Conservation (phyloP, 1,140 invertebrate species). For the Drosophila yakuba region DNA sequence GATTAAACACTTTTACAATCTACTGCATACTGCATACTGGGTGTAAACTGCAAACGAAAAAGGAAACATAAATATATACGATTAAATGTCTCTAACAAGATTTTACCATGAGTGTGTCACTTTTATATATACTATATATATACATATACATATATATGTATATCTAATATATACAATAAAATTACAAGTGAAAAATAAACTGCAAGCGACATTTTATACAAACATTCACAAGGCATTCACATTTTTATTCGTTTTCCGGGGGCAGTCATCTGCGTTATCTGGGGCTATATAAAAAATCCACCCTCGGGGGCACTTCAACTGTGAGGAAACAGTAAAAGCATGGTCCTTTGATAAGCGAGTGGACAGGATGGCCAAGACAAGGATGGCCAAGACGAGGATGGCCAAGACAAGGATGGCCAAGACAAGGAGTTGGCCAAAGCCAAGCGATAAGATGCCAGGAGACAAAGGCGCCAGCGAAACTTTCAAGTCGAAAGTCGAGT, state of each 20-base stretch:
- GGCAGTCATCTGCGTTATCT: background rate
- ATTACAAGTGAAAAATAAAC: conserved; percentile 68
- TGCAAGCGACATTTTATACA: conserved; percentile 69
- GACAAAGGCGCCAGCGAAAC: conserved; percentile 49
- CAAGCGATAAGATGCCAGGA: conserved; percentile 44
- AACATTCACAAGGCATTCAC: conserved; percentile 25
- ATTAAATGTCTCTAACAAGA: conserved; percentile 80
- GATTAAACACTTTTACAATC: conserved; percentile 46
- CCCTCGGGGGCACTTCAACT: conserved; percentile 49
- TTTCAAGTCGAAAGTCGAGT: conserved; percentile 35
- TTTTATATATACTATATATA: conserved; percentile 62
- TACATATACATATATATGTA: conserved; percentile 50
- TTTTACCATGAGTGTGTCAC: conserved; percentile 81
- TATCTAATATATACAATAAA: conserved; percentile 73
- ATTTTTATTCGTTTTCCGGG: conserved; percentile 41
- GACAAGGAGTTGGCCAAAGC: conserved; percentile 27
- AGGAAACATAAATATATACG: conserved; percentile 40
- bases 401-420: conserved; percentile 30
- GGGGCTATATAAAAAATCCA: conserved; percentile 28
- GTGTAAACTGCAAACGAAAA: conserved; percentile 38
- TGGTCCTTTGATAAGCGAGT: conserved; percentile 51
- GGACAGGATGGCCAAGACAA: conserved; percentile 43
- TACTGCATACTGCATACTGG: conserved; percentile 29
- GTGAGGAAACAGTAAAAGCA: conserved; percentile 30
- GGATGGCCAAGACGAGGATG: conserved; percentile 27